Evolutionary conservation across 30 jellyfish, hydroid and myxozoan species (phyloP).

Genomic region (Thelohanellus kitauei): DNA sequence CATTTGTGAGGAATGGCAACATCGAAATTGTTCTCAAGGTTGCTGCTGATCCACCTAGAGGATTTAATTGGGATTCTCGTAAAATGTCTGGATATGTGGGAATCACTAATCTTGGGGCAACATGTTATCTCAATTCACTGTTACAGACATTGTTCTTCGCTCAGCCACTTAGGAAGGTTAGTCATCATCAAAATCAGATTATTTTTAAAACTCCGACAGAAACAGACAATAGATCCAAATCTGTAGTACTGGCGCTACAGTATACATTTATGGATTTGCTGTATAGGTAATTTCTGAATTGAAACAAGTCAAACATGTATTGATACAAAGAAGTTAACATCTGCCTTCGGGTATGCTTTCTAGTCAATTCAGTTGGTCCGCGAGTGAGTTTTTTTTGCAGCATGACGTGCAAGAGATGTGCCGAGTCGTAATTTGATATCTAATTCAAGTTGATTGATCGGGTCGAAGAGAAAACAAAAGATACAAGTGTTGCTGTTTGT

Average conservation of each 20-base stretch:
- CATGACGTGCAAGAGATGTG: conserved; percentile 94
- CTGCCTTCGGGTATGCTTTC: conserved; percentile 80
- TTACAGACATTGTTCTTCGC: conserved; percentile 55
- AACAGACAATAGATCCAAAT: conserved; percentile 43
- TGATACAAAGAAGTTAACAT: conserved; percentile 59
- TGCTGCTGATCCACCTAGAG: background rate
- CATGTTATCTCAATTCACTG: conserved; percentile 90
- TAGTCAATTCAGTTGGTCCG: too few species aligned
- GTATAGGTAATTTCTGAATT: conserved; percentile 39
- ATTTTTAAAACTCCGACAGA: conserved; percentile 92
- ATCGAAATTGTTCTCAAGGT: too few species aligned
- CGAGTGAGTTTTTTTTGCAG: conserved; percentile 73
- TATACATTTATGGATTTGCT: conserved; percentile 60
- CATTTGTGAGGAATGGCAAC: too few species aligned
- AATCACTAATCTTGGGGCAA: conserved; percentile 79
- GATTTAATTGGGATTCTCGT: conserved; percentile 79
- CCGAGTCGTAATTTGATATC: conserved; percentile 31
- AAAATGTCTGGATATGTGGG: conserved; percentile 74
- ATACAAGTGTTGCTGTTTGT: too few species aligned
- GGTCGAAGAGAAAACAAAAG: background rate
- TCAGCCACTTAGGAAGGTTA: conserved; percentile 44
- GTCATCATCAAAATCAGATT: conserved; percentile 15
- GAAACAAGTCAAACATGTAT: conserved; percentile 28
- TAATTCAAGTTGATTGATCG: background rate
- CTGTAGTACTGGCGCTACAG: conserved; percentile 81